Conservation (phyloP, 2,797 vertebrate genomes). For the Thalassophryne amazonica region DNA sequence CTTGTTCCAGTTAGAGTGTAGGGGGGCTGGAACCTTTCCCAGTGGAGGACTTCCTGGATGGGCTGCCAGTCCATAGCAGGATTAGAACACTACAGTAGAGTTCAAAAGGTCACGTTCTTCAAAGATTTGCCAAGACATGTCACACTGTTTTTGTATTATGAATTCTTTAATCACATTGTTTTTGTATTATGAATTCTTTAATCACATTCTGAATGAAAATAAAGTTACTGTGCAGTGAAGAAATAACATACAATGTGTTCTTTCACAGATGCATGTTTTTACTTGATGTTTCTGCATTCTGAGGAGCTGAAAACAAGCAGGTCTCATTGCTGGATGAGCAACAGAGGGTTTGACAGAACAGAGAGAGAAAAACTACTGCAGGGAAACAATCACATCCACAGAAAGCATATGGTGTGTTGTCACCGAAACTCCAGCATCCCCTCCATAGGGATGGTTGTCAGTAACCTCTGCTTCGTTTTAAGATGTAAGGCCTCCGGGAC, state of each 20-base stretch:
- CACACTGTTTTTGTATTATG: slow-evolving; percentile 43
- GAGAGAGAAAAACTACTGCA: slow-evolving; percentile 57
- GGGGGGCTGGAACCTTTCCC: no score
- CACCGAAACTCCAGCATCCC: background rate
- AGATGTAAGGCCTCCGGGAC: slow-evolving; percentile 92
- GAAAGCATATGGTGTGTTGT: slow-evolving; percentile 48
- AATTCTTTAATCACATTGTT: slow-evolving; percentile 59
- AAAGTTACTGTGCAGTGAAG: slow-evolving; percentile 36
- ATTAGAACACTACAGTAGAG: no score
- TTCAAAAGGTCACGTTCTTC: no score
- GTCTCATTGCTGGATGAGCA: slow-evolving; percentile 19
- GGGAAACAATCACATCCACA: slow-evolving; percentile 74
- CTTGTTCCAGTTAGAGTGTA: no score
- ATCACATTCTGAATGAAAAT: slow-evolving; percentile 48
- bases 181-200: slow-evolving; percentile 65
- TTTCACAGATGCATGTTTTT: slow-evolving; percentile 41
- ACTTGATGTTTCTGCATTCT: slow-evolving; percentile 60
- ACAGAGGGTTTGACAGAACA: slow-evolving; percentile 21
- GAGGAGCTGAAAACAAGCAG: slow-evolving; percentile 36
- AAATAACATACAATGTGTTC: slow-evolving; percentile 55
- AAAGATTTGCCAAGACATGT: no score
- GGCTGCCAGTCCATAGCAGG: no score
- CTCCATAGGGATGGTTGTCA: slow-evolving; percentile 62
- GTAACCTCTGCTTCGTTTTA: slow-evolving; percentile 88
- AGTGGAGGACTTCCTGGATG: no score